Evolutionary conservation across 2,888 invertebrate genomes (phyloP), one percentile per base, ranked within the genome.

Genomic region (Carpatolechia fugitivella): DNA sequence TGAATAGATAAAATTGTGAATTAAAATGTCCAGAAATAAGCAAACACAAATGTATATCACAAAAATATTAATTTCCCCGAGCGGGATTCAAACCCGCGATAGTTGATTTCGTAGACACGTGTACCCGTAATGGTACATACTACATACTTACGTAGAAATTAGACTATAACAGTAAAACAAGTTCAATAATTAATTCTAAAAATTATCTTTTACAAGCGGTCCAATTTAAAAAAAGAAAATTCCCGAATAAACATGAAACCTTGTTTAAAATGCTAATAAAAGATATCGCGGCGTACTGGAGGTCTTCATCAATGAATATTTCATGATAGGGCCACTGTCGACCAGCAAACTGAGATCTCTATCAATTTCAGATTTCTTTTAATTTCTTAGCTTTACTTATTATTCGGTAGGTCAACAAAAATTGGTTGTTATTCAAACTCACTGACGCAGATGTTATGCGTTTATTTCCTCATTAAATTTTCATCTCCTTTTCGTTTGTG

Each of bases 251-350:
- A 80, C 76, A 71, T 76, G 74, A 6, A 76, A 80, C 80, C 80
- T 81, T 81, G 79, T 79, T 80, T 79, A 80, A 80, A 82, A 82
- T 82, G 82, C 80, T 82, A 82, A 81, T 82, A 82, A 78, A 80
- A 77, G 79, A 77, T 75, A 78, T 77, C 78, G 74, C 63, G 66
- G 68, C 66, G 64, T 62, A 60, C 60, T 64, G 65, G 69, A 57
- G 70, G 72, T 71, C 73, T 72, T 69, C 72, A 62, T 60, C 75
- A 70, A 82, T 82, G 82, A 82, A 82, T 82, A 82, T 82, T 82
- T 82, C 82, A 82, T 82, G 79, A 78, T 70, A 69, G 74, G 68
- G 70, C 73, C 71, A 71, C 73, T 69, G 69, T 60, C 49, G 62
- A 55, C 81, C 79, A 80, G 65, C 53, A 3, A 10, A 24, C 13